Evolutionary conservation across 2,888 invertebrate genomes (phyloP), one percentile per base, ranked within the genome.

Genomic region (Tridacna crocea): DNA sequence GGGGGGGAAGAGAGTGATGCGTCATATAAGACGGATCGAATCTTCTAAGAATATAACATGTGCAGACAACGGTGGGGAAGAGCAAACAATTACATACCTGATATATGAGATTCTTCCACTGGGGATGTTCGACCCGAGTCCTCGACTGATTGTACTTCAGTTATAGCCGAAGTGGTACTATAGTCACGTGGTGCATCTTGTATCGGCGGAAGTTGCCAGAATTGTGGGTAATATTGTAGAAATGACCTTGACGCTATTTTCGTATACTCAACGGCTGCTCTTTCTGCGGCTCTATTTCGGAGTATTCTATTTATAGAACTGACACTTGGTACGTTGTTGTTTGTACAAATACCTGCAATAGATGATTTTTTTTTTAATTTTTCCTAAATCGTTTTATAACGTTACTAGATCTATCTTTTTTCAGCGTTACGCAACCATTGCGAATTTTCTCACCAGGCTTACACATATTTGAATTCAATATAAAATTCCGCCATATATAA

Each of bases 241-340:
- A 87, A 75, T 0, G 91, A 89, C n/a, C 90, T 87, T 0, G 89
- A 87, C 10, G 92, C 89, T 74, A 92, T 87, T 77, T 92, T 95
- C 0, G 98, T 98, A 91, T 99, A 98, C 95, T 99, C 99, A 0
- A 98, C 98, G 0, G 99, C 99, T 0, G 99, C 99, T 11, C 99
- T 95, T 94, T 99, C 99, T 0, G 99, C 99, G 0, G 99, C 99
- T 17, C 99, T 96, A 94, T 99, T 99, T 86, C 99, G 95, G 77
- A 99, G 95, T 93, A 99, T 99, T 91, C 99, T 96, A 95, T 99
- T 99, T 94, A 99, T 99, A 88, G 98, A 98, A 92, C 98, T 98
- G 4, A 99, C 99, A 74, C 98, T 98, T 0, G 99, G 99, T 0
- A 99, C 98, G 26, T 98, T 98, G 74, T 97, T 97, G 94, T 98